Conservation (phyloP, 2,113 vertebrate species). For the Xiphias gladius region DNA sequence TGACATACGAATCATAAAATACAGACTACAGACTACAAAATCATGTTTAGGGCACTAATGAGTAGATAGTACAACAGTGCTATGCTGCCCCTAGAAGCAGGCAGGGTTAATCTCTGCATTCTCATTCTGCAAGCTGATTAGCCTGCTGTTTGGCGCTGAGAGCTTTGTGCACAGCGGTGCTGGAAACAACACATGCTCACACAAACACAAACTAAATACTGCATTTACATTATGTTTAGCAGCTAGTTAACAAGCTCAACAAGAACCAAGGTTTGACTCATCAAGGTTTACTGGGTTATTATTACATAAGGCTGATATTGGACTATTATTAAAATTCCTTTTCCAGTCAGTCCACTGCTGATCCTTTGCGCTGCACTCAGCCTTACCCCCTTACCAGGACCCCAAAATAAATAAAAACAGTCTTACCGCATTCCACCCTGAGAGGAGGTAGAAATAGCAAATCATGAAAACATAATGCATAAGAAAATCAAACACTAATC, state of each 20-base stretch:
- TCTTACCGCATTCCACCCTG: too few species aligned
- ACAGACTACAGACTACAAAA: background rate
- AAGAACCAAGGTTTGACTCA: background rate
- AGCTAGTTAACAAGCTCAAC: background rate
- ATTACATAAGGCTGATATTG: background rate
- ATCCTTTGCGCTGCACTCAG: background rate
- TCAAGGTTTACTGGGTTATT: background rate
- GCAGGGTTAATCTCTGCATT: conserved; percentile 72
- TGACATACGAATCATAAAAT: background rate
- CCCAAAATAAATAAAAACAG: background rate
- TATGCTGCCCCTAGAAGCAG: conserved; percentile 22
- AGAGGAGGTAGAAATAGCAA: background rate
- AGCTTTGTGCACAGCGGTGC: conserved; percentile 11
- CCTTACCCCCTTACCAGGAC: background rate
- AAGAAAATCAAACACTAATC: background rate
- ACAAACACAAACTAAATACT: background rate
- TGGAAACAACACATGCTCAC: conserved; percentile 16
- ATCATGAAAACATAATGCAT: background rate
- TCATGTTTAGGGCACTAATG: background rate
- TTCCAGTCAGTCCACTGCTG: background rate
- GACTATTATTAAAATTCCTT: background rate
- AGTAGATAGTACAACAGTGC: background rate
- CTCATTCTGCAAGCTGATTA: conserved; percentile 75
- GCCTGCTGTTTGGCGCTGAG: conserved; percentile 55
- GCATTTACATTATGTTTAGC: background rate